These are phyloP conservation scores for Drosophila repleta DNA, from an alignment of 1,140 invertebrate species.

Conservation along the genomic window DNA sequence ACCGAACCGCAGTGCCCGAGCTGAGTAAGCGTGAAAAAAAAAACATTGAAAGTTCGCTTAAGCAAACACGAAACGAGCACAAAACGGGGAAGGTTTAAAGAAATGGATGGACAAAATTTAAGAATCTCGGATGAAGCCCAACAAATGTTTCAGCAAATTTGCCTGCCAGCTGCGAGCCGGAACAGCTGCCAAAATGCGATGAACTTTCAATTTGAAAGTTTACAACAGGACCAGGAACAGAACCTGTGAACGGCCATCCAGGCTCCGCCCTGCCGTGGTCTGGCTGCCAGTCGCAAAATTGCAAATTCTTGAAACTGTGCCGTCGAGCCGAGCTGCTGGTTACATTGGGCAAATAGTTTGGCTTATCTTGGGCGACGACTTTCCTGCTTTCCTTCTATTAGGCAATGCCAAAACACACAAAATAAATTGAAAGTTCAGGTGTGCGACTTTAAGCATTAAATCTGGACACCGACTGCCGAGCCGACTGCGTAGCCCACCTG, in stretches of 20 bases:
- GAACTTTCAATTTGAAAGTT: slow-evolving; percentile 74
- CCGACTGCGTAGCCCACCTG: neutral
- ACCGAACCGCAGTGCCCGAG: neutral
- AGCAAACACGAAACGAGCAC: neutral
- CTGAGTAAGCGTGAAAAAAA: slow-evolving; percentile 33
- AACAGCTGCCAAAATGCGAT: slow-evolving; percentile 49
- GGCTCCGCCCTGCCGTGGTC: too few species aligned
- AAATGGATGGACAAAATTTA: slow-evolving; percentile 1
- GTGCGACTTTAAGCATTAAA: slow-evolving; percentile 45
- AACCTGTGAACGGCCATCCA: neutral
- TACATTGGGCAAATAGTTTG: slow-evolving; percentile 49
- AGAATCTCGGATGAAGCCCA: neutral
- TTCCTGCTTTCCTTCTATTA: slow-evolving; percentile 63
- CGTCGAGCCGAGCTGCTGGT: neutral
- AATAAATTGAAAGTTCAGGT: slow-evolving; percentile 73
- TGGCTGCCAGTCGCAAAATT: neutral
- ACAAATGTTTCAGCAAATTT: slow-evolving; percentile 34
- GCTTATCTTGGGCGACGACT: slow-evolving; percentile 46
- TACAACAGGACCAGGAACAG: neutral
- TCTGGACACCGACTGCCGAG: slow-evolving; percentile 4
- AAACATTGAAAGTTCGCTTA: slow-evolving; percentile 32
- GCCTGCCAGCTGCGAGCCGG: slow-evolving; percentile 16
- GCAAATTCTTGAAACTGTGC: neutral
- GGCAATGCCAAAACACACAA: slow-evolving; percentile 61
- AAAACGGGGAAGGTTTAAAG: neutral